Base-by-base conservation (phyloP, 1,140 invertebrate species). In the Telenomus remus region DNA sequence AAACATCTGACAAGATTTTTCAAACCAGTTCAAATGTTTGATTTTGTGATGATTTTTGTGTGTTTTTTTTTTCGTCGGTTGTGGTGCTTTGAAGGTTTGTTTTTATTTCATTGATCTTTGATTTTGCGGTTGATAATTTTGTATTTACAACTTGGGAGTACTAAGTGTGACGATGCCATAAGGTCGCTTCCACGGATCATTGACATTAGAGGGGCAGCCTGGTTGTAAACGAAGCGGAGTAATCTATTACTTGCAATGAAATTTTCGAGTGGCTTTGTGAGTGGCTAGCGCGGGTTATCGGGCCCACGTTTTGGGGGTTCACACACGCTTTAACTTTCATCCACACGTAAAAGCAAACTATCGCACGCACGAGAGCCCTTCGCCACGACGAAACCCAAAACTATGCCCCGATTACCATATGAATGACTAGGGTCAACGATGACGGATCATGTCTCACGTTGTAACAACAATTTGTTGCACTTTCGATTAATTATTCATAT, bases 131-230 rank as follows among this genome's bases (percentile, higher is more conserved):
- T 64, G 59, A 72, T 71, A 15, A 42, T 59, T 47, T 46, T 72
- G 54, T 72, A 64, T 72, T 64, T 72, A 54, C 48, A 53, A 43
- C 19, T 27, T 27, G 19, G 4, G 8, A 16, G 34, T 34, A 59
- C 43, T 47, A 65, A 61, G 68, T 64, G 63, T 63, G 48, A 61
- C 55, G 69, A 68, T 43, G 59, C 14, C 77, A 79, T 75, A 79
- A 53, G 77, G 77, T 69, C 53, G 47, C 33, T 65, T 65, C 54
- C 64, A 79, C 42, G 76, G 76, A 75, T 75, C 76, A 79, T 75
- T 79, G 71, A 79, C 72, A 75, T 44, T 72, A 43, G 59, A 79
- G 72, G 68, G 68, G 68, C 66, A 56, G 37, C 48, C 34, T 53
- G 43, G 65, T 61, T 35, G 66, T 53, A 42, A 60, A 27, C 55